Conservation (phyloP, 2,113 vertebrate genomes). For the Calyptomena viridis region DNA sequence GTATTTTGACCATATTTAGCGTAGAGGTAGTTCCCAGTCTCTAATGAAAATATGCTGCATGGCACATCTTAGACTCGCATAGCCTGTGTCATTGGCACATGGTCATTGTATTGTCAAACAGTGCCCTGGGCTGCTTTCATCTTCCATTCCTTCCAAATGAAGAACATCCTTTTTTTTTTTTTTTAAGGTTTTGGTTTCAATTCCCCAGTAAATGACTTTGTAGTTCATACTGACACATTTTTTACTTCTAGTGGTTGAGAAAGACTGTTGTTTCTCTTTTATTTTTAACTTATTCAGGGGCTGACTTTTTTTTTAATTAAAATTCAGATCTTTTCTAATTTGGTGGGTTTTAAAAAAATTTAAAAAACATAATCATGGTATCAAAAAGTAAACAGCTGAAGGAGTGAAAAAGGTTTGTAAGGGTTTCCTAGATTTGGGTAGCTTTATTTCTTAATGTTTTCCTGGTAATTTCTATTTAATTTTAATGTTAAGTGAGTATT, state of each 20-base stretch:
- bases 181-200: background rate
- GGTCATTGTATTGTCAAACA: background rate
- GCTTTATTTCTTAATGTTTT: background rate
- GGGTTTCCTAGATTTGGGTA: background rate
- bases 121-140: background rate
- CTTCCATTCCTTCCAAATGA: background rate
- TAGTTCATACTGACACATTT: background rate
- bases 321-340: background rate
- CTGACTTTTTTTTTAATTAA: background rate
- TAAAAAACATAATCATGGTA: background rate
- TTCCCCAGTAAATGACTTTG: background rate
- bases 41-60: background rate
- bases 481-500: background rate
- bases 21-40: background rate
- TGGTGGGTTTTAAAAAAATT: background rate
- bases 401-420: background rate
- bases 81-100: background rate
- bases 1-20: background rate
- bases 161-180: background rate
- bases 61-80: background rate
- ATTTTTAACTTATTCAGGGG: background rate
- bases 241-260: background rate
- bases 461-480: background rate
- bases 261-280: background rate
- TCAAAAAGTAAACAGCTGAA: background rate